A percentile compares a stretch with the other conserved stretches of the same genome.
These are phyloP conservation scores for Aporrectodea caliginosa DNA, from an alignment of 1,140 invertebrate species.

Conservation along the genomic window DNA sequence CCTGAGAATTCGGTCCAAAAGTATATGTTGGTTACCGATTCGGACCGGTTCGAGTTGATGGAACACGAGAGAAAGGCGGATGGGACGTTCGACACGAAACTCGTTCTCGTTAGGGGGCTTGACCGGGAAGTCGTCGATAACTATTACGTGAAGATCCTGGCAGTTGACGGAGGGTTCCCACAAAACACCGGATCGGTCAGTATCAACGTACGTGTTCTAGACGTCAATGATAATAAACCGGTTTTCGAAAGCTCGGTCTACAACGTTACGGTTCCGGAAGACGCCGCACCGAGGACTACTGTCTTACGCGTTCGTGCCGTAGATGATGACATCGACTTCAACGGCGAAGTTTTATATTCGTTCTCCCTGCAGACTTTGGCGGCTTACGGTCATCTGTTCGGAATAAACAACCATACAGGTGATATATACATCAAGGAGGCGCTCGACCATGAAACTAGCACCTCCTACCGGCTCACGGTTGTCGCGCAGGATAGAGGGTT, in stretches of 20 bases:
- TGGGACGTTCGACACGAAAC: not conserved
- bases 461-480: constrained; percentile 13
- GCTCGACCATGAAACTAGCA: constrained; percentile 17
- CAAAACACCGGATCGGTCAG: constrained; percentile 8
- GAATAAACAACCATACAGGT: constrained; percentile 73
- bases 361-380: constrained; percentile 62
- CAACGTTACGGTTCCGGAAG: constrained; percentile 78
- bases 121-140: constrained; percentile 74
- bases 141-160: constrained; percentile 71
- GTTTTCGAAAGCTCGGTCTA: constrained; percentile 88
- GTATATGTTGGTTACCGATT: constrained; percentile 10
- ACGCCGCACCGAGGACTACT: constrained; percentile 80
- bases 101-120: constrained; percentile 61
- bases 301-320: constrained; percentile 78
- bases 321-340: constrained; percentile 30
- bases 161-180: constrained; percentile 21
- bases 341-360: constrained; percentile 58
- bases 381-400: constrained; percentile 75
- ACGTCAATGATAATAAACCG: constrained; percentile 94
- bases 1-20: constrained; percentile 9
- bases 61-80: constrained; percentile 5
- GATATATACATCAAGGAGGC: constrained; percentile 1
- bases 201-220: constrained; percentile 80
- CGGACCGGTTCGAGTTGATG: constrained; percentile 8
- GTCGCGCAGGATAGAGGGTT: constrained; percentile 26